Conservation (phyloP, 1,140 invertebrate species). For the Nymphalis io region DNA sequence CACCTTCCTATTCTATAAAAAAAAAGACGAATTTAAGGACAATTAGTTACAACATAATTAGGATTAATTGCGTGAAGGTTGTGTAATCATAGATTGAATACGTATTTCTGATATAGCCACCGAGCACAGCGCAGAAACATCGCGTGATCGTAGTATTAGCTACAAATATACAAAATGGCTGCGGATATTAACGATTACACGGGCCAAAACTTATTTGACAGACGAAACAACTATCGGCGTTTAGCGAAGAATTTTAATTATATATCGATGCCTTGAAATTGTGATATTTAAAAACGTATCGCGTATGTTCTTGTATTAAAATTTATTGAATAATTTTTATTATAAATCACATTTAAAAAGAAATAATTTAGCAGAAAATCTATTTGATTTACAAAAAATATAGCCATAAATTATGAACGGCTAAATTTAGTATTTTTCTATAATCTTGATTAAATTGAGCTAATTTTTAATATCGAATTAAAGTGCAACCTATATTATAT, state of each 20-base stretch:
- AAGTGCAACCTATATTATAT: too few species aligned
- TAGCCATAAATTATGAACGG: too few species aligned
- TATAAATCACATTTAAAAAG: too few species aligned
- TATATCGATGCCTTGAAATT: constrained; percentile 38
- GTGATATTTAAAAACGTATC: background rate
- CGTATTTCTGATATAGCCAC: constrained; percentile 4
- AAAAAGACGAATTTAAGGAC: background rate
- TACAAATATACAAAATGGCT: constrained; percentile 30
- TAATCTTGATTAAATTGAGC: too few species aligned
- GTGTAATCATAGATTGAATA: background rate
- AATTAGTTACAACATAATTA: background rate
- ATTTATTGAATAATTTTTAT: constrained; percentile 6
- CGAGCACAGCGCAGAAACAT: constrained; percentile 5
- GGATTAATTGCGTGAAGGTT: background rate
- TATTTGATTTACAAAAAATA: too few species aligned
- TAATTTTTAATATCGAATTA: too few species aligned
- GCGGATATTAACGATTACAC: constrained; percentile 55
- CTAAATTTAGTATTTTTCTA: too few species aligned
- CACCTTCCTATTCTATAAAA: too few species aligned
- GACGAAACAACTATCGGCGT: constrained; percentile 32
- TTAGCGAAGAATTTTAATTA: constrained; percentile 53
- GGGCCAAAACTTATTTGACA: constrained; percentile 51
- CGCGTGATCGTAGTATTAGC: constrained; percentile 18
- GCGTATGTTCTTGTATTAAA: background rate
- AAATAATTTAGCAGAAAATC: too few species aligned